Base-by-base conservation (phyloP, 2,888 invertebrate genomes). In the Drosophila subquinaria region DNA sequence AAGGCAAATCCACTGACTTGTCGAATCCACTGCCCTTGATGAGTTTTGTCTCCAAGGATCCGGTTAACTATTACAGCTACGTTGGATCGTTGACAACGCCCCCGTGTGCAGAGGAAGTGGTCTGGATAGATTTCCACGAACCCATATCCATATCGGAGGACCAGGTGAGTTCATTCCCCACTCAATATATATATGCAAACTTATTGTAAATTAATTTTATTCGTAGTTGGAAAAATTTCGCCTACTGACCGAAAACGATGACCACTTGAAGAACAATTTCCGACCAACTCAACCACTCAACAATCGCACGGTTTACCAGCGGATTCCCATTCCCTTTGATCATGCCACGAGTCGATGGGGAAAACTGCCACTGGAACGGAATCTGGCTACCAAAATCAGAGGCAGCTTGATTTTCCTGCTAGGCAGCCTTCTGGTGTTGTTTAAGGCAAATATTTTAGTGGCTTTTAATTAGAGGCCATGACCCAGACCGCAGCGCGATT, bases 51-150 rank as follows among this genome's bases (percentile, higher is more conserved):
- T 94, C 93, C 0, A 92, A 93, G 51, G 94, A 95, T 86, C 92
- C 95, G 70, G 91, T 94, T 38, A 93, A 95, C 45, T 98, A 97
- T 93, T 97, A 96, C 93, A 97, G 97, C 0, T 98, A 98, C 91
- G 94, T 94, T 52, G 98, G 98, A 0, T 97, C 97, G 0, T 92
- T 98, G 76, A 97, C 97, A 4, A 97, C 98, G 3, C 97, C 97
- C 2, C 97, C 97, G 0, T 96, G 96, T 81, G 95, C 95, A 35
- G 97, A 98, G 93, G 95, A 96, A 55, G 97, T 97, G 42, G 95
- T 95, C 43, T 98, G 97, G 97, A 95, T 97, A 67, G 96, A 97
- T 84, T 97, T 96, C 88, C 95, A 95, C 82, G 94, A 95, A 69
- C 95, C 96, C 0, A 95, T 97, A 4, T 92, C 94, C 73, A 93